Evolutionary conservation across 2,888 invertebrate genomes (phyloP), one percentile per base, ranked within the genome.

Genomic region (Caenorhabditis zanzibari): DNA sequence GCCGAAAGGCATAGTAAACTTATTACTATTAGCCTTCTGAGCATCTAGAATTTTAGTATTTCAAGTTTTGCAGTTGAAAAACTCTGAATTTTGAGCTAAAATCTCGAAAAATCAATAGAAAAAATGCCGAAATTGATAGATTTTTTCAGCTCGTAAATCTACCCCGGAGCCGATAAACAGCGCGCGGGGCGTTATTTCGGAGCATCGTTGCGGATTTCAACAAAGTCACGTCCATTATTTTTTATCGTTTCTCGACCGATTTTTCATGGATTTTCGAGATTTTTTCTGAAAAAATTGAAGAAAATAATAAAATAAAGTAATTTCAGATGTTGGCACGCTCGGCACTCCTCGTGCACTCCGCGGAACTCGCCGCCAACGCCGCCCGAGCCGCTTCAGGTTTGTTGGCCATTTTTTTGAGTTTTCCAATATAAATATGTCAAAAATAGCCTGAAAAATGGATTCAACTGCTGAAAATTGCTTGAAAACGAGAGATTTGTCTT

Each of bases 321-420:
- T 81, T 87, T 69, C 64, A 84, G 87, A 86, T 88, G 87, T 76
- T 89, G 72, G 86, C 89, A 19, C 86, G 89, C 64, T 86, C 86
- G 26, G 84, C 86, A 56, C 80, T 84, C 38, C 68, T 87, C 41
- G 82, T 64, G 19, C 87, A 86, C 32, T 73, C 81, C 22, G 80
- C 86, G 10, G 88, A 86, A 54, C 81, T 85, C 38, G 82, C 81
- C 26, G 71, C 80, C 44, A 73, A 77, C 66, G 86, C 87, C 10
- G 66, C 75, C 58, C 82, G 89, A 12, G 81, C 85, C 44, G 86
- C 89, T 35, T 89, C 89, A 47, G 82, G 85, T 84, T 38, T 59
- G 38, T 66, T 16, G 44, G n/a, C 19, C 24, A 52, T 4, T 49
- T 49, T 49, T 49, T n/a, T n/a, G n/a, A n/a, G n/a, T n/a, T n/a